Evolutionary conservation across 1,140 invertebrate species (phyloP).

Genomic region (Aphelinus certus): DNA sequence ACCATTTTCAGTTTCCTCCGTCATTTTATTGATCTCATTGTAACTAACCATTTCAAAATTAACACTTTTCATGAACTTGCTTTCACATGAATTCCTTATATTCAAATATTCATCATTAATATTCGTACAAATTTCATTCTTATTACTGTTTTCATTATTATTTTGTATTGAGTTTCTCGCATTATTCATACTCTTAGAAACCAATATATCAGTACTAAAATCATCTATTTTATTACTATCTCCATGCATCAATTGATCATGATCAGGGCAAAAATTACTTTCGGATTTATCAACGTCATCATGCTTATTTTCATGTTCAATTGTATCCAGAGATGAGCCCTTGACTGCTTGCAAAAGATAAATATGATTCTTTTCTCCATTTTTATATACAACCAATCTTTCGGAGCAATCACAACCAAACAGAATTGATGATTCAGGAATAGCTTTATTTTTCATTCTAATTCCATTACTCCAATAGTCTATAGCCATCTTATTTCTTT

Average conservation of each 20-base stretch:
- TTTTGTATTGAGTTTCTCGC: too few species aligned
- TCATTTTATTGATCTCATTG: neutral
- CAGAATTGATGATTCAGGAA: neutral
- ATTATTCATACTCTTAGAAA: too few species aligned
- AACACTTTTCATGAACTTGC: too few species aligned
- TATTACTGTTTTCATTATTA: too few species aligned
- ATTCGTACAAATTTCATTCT: too few species aligned
- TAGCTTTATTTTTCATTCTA: neutral
- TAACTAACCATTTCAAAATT: too few species aligned
- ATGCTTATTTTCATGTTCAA: neutral
- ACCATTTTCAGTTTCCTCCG: neutral
- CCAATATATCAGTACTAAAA: too few species aligned
- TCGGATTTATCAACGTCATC: neutral
- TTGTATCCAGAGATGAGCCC: neutral
- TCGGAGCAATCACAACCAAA: neutral
- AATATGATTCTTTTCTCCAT: neutral
- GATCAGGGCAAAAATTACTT: too few species aligned
- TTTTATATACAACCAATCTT: neutral
- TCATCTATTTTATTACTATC: too few species aligned
- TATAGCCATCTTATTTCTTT: neutral
- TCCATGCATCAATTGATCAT: too few species aligned
- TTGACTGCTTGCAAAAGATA: neutral
- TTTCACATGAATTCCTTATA: neutral
- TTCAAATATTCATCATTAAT: too few species aligned
- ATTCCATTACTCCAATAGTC: neutral